Evolutionary conservation across 2,797 vertebrate species (phyloP).

Genomic region (Avahi laniger): DNA sequence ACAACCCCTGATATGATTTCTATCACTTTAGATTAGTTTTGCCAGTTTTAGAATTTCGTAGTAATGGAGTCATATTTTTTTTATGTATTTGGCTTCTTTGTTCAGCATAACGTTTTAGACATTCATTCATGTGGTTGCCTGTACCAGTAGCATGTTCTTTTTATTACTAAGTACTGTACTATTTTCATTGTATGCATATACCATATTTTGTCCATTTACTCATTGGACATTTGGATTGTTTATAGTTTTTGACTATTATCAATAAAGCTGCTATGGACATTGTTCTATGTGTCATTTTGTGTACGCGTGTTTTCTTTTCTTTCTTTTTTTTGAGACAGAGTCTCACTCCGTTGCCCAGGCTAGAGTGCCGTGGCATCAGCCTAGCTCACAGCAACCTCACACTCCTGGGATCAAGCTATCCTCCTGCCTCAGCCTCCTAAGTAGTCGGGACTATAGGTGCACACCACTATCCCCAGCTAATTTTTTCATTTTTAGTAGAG

Average conservation of each 20-base stretch:
- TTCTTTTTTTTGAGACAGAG: no score
- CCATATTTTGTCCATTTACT: neutral
- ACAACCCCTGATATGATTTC: neutral
- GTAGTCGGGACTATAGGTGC: no score
- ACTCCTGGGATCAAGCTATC: no score
- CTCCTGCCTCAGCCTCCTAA: no score
- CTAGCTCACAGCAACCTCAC: no score
- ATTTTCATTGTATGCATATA: neutral
- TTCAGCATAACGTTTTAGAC: neutral
- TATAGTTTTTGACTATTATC: neutral
- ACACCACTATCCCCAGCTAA: no score
- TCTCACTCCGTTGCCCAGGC: no score
- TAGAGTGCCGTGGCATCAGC: no score
- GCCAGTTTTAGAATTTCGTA: neutral
- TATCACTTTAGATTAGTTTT: slow-evolving; percentile 5
- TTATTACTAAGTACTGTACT: neutral
- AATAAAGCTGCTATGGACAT: neutral
- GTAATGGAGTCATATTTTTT: neutral
- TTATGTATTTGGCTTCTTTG: neutral
- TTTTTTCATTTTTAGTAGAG: no score
- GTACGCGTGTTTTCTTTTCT: neutral
- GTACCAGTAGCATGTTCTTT: neutral
- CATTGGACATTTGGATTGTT: neutral
- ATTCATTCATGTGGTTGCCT: neutral
- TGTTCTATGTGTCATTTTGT: neutral